Evolutionary conservation across 1,140 invertebrate species (phyloP).

Genomic region (Heliconius hermathena): DNA sequence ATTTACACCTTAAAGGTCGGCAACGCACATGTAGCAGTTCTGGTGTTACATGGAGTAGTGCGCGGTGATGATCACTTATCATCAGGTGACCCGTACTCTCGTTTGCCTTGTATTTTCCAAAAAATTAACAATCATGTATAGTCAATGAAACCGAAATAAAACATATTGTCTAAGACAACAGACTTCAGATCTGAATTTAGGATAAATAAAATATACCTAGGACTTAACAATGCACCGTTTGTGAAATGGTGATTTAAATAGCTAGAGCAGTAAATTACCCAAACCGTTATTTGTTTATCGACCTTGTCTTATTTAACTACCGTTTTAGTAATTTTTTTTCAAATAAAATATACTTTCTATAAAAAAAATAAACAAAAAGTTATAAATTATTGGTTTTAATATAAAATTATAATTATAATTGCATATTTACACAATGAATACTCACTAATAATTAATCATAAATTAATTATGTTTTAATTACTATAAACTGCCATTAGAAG

Average conservation of each 20-base stretch:
- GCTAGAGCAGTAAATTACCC: neutral
- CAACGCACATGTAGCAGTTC: too few relatives aligned
- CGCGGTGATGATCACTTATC: too few relatives aligned
- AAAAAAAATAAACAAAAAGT: neutral
- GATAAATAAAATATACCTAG: too few relatives aligned
- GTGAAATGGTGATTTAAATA: neutral
- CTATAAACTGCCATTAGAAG: slow-evolving; percentile 49
- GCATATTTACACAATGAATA: slow-evolving; percentile 9
- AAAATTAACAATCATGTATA: too few relatives aligned
- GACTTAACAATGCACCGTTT: too few relatives aligned
- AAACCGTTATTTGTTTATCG: neutral
- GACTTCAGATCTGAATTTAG: too few relatives aligned
- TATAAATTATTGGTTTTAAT: neutral
- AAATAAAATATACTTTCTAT: neutral
- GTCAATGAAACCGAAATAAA: too few relatives aligned
- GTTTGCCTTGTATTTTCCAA: too few relatives aligned
- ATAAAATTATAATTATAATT: neutral
- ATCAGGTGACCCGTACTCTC: too few relatives aligned
- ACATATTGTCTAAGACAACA: too few relatives aligned
- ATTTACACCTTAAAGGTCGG: too few relatives aligned
- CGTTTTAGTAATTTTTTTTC: neutral
- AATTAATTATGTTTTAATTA: slow-evolving; percentile 42
- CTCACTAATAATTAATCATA: slow-evolving; percentile 21
- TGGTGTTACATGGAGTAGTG: too few relatives aligned
- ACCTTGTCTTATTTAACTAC: neutral